Evolutionary conservation across 2,888 invertebrate genomes (phyloP).

Genomic region (Aelia acuminata): DNA sequence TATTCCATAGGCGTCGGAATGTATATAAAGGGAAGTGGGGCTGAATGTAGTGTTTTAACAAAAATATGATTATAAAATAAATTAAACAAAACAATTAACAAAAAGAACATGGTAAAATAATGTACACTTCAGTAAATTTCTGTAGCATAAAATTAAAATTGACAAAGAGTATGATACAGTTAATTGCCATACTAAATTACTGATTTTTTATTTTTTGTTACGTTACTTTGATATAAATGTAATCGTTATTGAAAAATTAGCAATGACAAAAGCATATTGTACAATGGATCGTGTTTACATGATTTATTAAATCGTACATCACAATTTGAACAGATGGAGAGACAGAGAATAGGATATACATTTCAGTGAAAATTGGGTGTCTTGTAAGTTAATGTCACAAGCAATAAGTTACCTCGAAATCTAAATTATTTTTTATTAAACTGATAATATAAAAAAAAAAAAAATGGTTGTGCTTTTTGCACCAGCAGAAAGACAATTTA

Average conservation of each 20-base stretch:
- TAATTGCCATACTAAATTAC: not conserved
- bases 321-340: not conserved
- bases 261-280: slow-evolving; percentile 8
- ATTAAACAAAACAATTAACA: slow-evolving; percentile 10
- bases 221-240: not conserved
- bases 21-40: slow-evolving; percentile 11
- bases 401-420: not conserved
- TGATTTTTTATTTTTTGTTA: not conserved
- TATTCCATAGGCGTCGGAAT: slow-evolving; percentile 33
- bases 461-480: not conserved
- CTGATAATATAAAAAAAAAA: not conserved
- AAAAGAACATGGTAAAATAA: slow-evolving; percentile 23
- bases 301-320: not conserved
- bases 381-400: not conserved
- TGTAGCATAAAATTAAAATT: not conserved
- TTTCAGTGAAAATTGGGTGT: not conserved
- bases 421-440: not conserved
- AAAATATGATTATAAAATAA: not conserved
- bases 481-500: not conserved
- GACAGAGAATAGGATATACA: not conserved
- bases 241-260: not conserved
- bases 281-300: slow-evolving; percentile 41
- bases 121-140: not conserved
- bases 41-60: not conserved
- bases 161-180: not conserved